Evolutionary conservation across 1,140 invertebrate species (phyloP).

Genomic region (Alviniconcha marisindica): DNA sequence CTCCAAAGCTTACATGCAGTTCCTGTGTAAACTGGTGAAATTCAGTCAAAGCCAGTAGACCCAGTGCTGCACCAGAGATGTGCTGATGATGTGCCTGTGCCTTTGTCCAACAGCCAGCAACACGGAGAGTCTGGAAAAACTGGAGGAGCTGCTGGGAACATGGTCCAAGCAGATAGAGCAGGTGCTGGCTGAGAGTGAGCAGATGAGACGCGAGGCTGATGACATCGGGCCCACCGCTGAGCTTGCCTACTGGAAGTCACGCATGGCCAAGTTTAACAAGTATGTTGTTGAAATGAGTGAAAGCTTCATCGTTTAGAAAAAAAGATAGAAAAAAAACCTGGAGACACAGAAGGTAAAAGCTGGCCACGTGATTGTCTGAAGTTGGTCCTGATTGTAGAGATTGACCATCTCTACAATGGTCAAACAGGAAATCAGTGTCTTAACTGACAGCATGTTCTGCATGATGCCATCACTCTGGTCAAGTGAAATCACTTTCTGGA

Average conservation of each 20-base stretch:
- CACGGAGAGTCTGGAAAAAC: conserved; percentile 71
- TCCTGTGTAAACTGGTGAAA: too few species aligned
- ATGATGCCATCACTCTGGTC: too few species aligned
- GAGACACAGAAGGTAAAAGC: too few species aligned
- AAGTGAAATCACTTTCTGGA: too few species aligned
- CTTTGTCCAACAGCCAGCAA: conserved; percentile 66
- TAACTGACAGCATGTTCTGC: too few species aligned
- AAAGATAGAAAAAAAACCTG: neutral
- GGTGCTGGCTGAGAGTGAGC: conserved; percentile 78
- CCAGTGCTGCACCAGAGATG: too few species aligned
- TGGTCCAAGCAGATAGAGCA: conserved; percentile 77
- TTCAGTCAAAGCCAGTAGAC: too few species aligned
- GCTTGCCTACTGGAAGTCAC: conserved; percentile 96
- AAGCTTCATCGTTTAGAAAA: neutral
- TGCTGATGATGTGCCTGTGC: neutral
- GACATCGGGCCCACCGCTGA: conserved; percentile 94
- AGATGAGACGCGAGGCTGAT: conserved; percentile 94
- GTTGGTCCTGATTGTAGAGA: neutral
- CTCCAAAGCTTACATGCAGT: too few species aligned
- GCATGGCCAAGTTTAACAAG: conserved; percentile 92
- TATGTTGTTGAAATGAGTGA: too few species aligned
- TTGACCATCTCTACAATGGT: too few species aligned
- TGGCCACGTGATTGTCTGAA: too few species aligned
- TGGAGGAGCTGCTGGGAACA: conserved; percentile 70
- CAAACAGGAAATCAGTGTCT: too few species aligned